These are phyloP conservation scores for Protodeltote pygarga DNA, from an alignment of 2,888 invertebrate species.

Conservation along the genomic window DNA sequence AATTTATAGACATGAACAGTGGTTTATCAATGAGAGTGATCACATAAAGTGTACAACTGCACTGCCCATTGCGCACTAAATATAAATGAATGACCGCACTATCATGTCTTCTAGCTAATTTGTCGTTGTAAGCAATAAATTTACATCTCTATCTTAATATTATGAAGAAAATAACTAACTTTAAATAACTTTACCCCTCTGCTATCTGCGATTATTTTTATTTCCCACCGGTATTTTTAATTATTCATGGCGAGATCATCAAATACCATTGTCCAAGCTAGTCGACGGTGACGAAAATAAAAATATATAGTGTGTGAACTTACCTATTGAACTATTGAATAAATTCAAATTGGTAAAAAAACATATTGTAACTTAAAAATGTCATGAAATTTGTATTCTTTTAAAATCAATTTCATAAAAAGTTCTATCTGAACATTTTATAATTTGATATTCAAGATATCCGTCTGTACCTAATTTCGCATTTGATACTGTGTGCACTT, in stretches of 20 bases:
- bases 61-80: conserved; percentile 10
- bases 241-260: neutral
- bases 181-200: neutral
- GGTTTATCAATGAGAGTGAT: conserved; percentile 19
- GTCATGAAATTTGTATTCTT: too few relatives aligned
- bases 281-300: conserved; percentile 2
- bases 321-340: too few relatives aligned
- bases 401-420: too few relatives aligned
- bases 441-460: too few relatives aligned
- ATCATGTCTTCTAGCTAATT: conserved; percentile 24
- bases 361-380: too few relatives aligned
- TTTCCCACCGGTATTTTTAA: conserved; percentile 25
- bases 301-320: conserved; percentile 7
- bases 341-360: too few relatives aligned
- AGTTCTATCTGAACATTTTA: too few relatives aligned
- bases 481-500: too few relatives aligned
- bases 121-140: conserved; percentile 25
- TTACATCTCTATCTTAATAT: conserved; percentile 26
- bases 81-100: conserved; percentile 18
- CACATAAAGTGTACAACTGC: conserved; percentile 15
- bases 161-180: conserved; percentile 23
- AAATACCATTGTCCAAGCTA: neutral
- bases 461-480: too few relatives aligned
- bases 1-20: conserved; percentile 8
- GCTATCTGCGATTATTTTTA: conserved; percentile 13